Conservation (phyloP, 2,888 invertebrate species). For the Crocallis elinguaria region DNA sequence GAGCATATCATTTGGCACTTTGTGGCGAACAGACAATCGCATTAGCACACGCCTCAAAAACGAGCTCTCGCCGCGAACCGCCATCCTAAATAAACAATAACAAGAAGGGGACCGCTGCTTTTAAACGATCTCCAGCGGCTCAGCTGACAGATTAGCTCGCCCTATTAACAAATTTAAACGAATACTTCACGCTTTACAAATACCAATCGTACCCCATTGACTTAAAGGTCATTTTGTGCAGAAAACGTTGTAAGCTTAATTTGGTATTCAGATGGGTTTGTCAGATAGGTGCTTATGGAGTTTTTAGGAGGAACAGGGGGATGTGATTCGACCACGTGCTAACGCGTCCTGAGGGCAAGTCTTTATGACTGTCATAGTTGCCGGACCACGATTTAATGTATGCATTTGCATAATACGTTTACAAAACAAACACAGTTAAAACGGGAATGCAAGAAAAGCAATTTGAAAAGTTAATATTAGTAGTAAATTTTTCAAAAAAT, state of each 20-base stretch:
- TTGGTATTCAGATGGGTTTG: constrained; percentile 62
- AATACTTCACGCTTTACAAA: constrained; percentile 32
- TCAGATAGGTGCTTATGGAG: constrained; percentile 76
- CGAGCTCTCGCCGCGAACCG: constrained; percentile 75
- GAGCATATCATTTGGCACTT: constrained; percentile 55
- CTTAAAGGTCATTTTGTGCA: constrained; percentile 41
- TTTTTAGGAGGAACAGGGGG: constrained; percentile 75
- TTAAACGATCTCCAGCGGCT: constrained; percentile 80
- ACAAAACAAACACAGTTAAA: constrained; percentile 18
- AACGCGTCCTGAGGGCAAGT: constrained; percentile 57
- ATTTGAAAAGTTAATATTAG: constrained; percentile 12
- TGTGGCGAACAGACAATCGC: constrained; percentile 73
- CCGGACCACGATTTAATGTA: constrained; percentile 37
- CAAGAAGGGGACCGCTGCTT: constrained; percentile 75
- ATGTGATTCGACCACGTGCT: constrained; percentile 70
- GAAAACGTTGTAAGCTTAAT: constrained; percentile 3
- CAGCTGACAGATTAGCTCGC: constrained; percentile 82
- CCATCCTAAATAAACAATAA: constrained; percentile 84
- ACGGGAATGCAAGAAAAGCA: constrained; percentile 4
- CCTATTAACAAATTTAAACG: constrained; percentile 61
- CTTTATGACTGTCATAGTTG: constrained; percentile 43
- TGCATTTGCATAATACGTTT: constrained; percentile 37
- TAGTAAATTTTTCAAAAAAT: background rate
- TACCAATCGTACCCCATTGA: constrained; percentile 21
- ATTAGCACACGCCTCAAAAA: constrained; percentile 80